phyloP scores from a whole-genome alignment of 92 coral and sea anemone genomes.

The Hydrozoanthus gracilis region DNA sequence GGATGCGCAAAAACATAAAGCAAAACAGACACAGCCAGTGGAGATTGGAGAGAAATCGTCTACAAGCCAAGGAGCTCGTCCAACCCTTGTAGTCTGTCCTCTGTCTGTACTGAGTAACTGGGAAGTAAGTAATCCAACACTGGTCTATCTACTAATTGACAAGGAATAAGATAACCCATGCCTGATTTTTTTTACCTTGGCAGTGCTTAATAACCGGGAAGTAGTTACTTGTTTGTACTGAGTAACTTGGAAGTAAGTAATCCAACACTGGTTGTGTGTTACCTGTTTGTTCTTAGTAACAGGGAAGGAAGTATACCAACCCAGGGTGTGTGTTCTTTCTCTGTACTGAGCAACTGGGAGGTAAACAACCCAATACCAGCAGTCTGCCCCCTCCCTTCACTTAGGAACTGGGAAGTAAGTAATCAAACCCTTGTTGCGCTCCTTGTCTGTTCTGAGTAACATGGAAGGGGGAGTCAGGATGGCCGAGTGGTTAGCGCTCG shows the following conservation, averaged over 20 bases:
- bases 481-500: too few relatives aligned
- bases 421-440: too few relatives aligned
- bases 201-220: slow-evolving; percentile 89
- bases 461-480: too few relatives aligned
- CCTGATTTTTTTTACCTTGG: slow-evolving; percentile 72
- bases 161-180: slow-evolving; percentile 59
- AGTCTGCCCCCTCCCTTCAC: too few relatives aligned
- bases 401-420: too few relatives aligned
- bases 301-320: slow-evolving; percentile 59
- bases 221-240: slow-evolving; percentile 35
- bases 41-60: slow-evolving; percentile 23
- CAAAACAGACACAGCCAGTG: slow-evolving; percentile 5
- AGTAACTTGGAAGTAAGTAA: slow-evolving; percentile 22
- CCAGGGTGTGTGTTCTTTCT: not conserved
- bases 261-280: slow-evolving; percentile 68
- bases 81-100: slow-evolving; percentile 81
- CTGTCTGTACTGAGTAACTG: slow-evolving; percentile 84
- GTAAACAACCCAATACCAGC: too few relatives aligned
- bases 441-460: too few relatives aligned
- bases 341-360: too few relatives aligned
- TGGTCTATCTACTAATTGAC: not conserved
- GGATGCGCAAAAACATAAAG: not conserved
- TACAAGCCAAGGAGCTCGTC: slow-evolving; percentile 51
- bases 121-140: slow-evolving; percentile 60
- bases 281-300: slow-evolving; percentile 75